These are phyloP conservation scores for Rachycentron canadum DNA, from an alignment of 2,797 vertebrate genomes.

Conservation along the genomic window DNA sequence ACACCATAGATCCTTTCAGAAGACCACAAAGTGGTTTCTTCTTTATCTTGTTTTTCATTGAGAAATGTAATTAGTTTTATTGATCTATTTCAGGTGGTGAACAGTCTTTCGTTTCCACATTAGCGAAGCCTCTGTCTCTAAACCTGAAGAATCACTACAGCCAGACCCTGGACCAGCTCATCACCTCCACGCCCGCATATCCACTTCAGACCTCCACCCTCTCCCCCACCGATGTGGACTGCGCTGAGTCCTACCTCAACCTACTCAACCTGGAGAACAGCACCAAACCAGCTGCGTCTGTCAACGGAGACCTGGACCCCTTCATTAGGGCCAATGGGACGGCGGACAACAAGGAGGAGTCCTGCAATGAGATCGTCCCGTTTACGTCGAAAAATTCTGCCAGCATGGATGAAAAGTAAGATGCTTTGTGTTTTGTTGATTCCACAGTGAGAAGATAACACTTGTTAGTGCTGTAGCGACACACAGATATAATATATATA, in stretches of 20 bases:
- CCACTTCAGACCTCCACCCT: conserved; percentile 64
- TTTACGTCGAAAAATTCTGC: conserved; percentile 71
- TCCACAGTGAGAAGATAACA: not conserved
- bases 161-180: conserved; percentile 83
- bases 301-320: conserved; percentile 50
- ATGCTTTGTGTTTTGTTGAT: not conserved
- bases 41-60: not conserved
- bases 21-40: not conserved
- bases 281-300: conserved; percentile 21
- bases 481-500: not conserved
- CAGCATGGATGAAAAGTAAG: conserved; percentile 82
- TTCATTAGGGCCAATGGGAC: conserved; percentile 75
- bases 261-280: conserved; percentile 84
- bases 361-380: conserved; percentile 63
- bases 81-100: conserved; percentile 74
- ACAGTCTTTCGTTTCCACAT: conserved; percentile 76
- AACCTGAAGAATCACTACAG: conserved; percentile 90
- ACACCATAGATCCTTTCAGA: not conserved
- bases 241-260: conserved; percentile 88
- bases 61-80: not conserved
- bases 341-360: conserved; percentile 72
- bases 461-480: not conserved
- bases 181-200: conserved; percentile 87
- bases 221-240: conserved; percentile 61
- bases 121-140: conserved; percentile 84